These are phyloP conservation scores for Thymelicus lineola DNA, from an alignment of 2,888 invertebrate species.

Conservation along the genomic window DNA sequence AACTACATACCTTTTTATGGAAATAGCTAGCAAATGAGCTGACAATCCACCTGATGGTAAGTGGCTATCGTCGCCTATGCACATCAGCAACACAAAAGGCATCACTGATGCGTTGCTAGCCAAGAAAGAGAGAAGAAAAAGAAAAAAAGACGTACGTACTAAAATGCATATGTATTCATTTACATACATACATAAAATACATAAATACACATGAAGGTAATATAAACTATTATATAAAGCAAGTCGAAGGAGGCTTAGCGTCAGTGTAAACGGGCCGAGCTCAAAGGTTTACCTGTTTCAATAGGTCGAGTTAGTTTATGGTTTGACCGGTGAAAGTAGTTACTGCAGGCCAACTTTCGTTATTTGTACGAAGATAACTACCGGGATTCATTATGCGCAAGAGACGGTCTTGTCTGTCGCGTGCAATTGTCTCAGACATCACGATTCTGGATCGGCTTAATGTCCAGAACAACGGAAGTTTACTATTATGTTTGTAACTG, in stretches of 20 bases:
- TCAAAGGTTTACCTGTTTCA: conserved; percentile 27
- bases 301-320: conserved; percentile 48
- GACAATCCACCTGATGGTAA: no score
- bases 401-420: conserved; percentile 50
- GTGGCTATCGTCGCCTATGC: no score
- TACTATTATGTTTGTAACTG: conserved; percentile 13
- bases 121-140: no score
- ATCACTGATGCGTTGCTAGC: no score
- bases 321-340: conserved; percentile 68
- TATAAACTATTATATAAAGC: no score
- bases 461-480: conserved; percentile 32
- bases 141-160: no score
- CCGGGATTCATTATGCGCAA: conserved; percentile 53
- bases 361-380: conserved; percentile 50
- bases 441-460: conserved; percentile 27
- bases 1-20: no score
- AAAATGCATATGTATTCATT: no score
- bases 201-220: no score
- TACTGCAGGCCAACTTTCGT: conserved; percentile 69
- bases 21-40: no score
- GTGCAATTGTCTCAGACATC: conserved; percentile 36
- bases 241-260: not conserved
- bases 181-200: no score
- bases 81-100: no score
- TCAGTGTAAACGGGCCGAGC: conserved; percentile 9